A percentile compares a stretch with the other conserved stretches of the same genome.
Conservation (phyloP, 2,113 vertebrate genomes). For the Cochlearius cochlearius region DNA sequence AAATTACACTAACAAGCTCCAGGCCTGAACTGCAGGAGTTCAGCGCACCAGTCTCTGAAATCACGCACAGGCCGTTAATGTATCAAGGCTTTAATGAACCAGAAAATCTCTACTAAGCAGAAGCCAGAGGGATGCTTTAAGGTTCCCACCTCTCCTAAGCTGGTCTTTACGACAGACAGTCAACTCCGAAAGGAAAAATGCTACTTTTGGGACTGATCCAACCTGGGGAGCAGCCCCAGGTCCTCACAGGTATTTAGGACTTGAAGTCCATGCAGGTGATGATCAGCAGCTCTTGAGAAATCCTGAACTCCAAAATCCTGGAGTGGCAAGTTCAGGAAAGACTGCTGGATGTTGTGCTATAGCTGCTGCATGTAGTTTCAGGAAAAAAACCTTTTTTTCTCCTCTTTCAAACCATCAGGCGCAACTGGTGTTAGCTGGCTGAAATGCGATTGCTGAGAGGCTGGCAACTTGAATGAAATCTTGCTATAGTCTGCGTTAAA, state of each 20-base stretch:
- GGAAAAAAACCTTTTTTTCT: neutral
- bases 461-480: neutral
- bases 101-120: slow-evolving; percentile 24
- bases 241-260: neutral
- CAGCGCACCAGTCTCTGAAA: neutral
- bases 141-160: neutral
- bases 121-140: neutral
- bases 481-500: neutral
- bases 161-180: neutral
- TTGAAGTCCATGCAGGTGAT: neutral
- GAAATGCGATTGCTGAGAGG: neutral
- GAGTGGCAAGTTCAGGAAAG: neutral
- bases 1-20: slow-evolving; percentile 55
- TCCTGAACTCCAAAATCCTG: neutral
- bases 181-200: neutral
- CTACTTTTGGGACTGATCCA: neutral
- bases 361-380: neutral
- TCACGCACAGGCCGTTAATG: slow-evolving; percentile 57
- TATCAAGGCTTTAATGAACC: slow-evolving; percentile 17
- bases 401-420: neutral
- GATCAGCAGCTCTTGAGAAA: neutral
- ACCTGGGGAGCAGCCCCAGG: neutral
- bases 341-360: neutral
- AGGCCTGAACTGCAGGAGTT: slow-evolving; percentile 7
- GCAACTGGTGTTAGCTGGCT: neutral